Base-by-base conservation (phyloP, 2,797 vertebrate species). In the Tachyglossus aculeatus region DNA sequence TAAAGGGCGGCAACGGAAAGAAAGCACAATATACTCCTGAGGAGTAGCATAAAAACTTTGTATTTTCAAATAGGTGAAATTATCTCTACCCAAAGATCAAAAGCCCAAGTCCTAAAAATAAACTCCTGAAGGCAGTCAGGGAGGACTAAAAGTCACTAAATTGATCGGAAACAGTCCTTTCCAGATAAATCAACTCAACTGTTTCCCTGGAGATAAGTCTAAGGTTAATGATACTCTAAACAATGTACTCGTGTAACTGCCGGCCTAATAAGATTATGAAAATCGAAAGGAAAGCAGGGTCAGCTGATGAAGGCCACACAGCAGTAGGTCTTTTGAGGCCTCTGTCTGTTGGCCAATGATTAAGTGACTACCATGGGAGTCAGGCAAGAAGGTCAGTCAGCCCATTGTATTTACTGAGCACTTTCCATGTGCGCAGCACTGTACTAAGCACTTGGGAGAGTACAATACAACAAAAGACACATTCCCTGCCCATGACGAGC, bases 61-160 rank as follows among this genome's bases (percentile, higher is more conserved):
- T 74, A 60, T 65, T 74, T 71, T 57, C 19, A 31, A 34, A 45
- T 74, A 82, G 82, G 80, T 74, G 67, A 70, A 70, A 53, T 51
- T 43, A 25, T 24, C 54, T 67, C 58, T 65, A 3, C 2, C 53
- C 45, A 69, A 61, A 64, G 48, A 18, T 60, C 60, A 11, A 66
- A 60, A 6, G 7, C 34, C 27, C 22, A 55, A 41, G 36, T 0
- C 22, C 67, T 51, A 39, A 50, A 71, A 70, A 61, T 41, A 45
- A 67, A 52, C 51, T 64, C 50, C 68, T 25, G 9, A 56, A 24
- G 58, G 37, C 38, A 9, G 14, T 27, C 36, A 38, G 47, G 31
- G 64, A 60, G 4, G 13, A 24, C 43, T 15, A 16, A 5, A 51
- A 41, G 40, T 32, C 67, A 27, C 4, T 6, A n/a, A 31, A 18